Evolutionary conservation across 2,888 invertebrate genomes (phyloP).

Genomic region (Altica lythri): DNA sequence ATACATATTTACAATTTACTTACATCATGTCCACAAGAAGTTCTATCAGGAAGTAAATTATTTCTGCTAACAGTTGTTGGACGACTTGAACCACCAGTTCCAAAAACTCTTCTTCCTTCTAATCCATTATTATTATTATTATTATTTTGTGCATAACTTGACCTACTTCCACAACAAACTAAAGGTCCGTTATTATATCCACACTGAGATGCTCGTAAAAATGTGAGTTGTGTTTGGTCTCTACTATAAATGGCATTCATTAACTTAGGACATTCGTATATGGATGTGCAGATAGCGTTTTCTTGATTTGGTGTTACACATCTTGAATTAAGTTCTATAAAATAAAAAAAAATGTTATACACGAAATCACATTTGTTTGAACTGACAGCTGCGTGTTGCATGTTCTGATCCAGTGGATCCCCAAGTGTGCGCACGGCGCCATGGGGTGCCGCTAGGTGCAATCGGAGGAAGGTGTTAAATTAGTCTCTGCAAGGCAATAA

Average conservation of each 20-base stretch:
- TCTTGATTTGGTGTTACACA: constrained; percentile 59
- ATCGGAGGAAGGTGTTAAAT: too few relatives aligned
- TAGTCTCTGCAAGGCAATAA: too few relatives aligned
- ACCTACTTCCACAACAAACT: constrained; percentile 58
- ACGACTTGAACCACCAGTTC: not conserved
- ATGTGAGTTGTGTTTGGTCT: constrained; percentile 48
- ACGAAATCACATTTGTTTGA: too few relatives aligned
- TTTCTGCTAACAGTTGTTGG: constrained; percentile 24
- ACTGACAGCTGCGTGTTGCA: too few relatives aligned
- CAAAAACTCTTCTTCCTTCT: constrained; percentile 12
- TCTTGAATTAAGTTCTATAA: constrained; percentile 42
- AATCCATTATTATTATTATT: not conserved
- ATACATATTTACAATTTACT: not conserved
- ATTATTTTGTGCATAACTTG: constrained; percentile 24
- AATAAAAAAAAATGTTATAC: not conserved
- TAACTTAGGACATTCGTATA: constrained; percentile 59
- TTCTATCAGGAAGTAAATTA: constrained; percentile 41
- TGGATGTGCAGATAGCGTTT: constrained; percentile 58
- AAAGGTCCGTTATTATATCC: constrained; percentile 56
- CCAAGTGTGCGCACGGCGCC: too few relatives aligned
- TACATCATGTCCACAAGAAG: constrained; percentile 49
- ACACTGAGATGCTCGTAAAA: constrained; percentile 62
- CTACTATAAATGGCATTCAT: constrained; percentile 52
- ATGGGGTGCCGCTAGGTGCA: too few relatives aligned
- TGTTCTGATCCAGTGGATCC: too few relatives aligned